phyloP scores from a whole-genome alignment of 2,113 vertebrate species.

The Eudyptes chrysolophus region DNA sequence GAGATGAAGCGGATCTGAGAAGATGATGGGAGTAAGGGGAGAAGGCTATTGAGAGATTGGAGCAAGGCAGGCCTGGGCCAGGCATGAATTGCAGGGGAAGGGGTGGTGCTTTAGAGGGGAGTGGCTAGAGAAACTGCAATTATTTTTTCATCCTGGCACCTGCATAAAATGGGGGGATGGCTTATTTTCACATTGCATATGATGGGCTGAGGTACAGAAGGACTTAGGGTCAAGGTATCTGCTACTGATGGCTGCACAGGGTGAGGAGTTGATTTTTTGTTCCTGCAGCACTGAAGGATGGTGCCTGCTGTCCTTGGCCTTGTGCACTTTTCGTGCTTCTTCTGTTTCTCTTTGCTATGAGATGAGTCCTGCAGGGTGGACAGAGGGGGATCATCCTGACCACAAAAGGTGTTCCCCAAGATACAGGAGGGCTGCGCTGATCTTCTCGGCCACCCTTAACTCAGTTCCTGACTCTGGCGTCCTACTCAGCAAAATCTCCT shows the following conservation, averaged over 20 bases:
- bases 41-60: neutral
- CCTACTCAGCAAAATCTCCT: neutral
- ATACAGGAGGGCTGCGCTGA: neutral
- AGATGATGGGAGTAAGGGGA: neutral
- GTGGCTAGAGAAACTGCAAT: neutral
- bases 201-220: neutral
- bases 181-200: neutral
- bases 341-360: neutral
- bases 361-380: neutral
- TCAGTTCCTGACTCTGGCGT: neutral
- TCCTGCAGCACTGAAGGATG: neutral
- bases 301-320: neutral
- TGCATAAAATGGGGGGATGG: neutral
- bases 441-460: neutral
- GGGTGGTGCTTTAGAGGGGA: neutral
- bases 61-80: neutral
- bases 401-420: rapidly evolving
- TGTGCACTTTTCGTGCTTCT: rapidly evolving
- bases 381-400: neutral
- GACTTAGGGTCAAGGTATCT: neutral
- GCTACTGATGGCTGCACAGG: neutral
- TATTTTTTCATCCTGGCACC: neutral
- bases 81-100: neutral
- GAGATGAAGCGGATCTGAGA: neutral
- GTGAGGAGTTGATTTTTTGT: neutral